These are phyloP conservation scores for Brachionus koreanus DNA, from an alignment of 1,140 invertebrate genomes.

Conservation along the genomic window DNA sequence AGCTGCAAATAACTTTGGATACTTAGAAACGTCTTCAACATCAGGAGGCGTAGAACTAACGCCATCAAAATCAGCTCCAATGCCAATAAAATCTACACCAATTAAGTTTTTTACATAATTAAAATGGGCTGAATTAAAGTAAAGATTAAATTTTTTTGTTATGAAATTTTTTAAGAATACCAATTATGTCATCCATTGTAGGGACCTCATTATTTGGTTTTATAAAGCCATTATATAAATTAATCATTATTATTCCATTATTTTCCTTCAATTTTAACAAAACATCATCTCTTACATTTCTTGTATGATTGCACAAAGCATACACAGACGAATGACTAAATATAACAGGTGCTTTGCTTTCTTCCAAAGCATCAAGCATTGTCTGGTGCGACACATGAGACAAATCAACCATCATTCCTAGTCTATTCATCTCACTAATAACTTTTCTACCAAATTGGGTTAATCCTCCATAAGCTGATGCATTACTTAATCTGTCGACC, in stretches of 20 bases:
- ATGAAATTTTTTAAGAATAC: slow-evolving; percentile 60
- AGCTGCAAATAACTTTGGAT: slow-evolving; percentile 72
- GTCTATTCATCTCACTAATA: no score
- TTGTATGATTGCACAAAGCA: slow-evolving; percentile 74
- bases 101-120: slow-evolving; percentile 72
- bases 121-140: slow-evolving; percentile 71
- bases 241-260: slow-evolving; percentile 83
- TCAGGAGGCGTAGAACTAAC: slow-evolving; percentile 59
- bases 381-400: no score
- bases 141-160: background rate
- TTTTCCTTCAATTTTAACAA: slow-evolving; percentile 72
- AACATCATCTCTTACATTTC: slow-evolving; percentile 77
- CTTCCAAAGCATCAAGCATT: slow-evolving; percentile 73
- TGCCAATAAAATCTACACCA: slow-evolving; percentile 73
- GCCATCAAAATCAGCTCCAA: slow-evolving; percentile 57
- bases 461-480: no score
- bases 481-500: no score
- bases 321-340: slow-evolving; percentile 82
- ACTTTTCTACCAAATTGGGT: no score
- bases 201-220: slow-evolving; percentile 67
- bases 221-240: slow-evolving; percentile 81
- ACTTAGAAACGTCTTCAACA: slow-evolving; percentile 82
- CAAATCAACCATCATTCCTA: no score
- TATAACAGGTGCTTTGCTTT: slow-evolving; percentile 76
- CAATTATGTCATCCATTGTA: slow-evolving; percentile 78